Evolutionary conservation across 2,797 vertebrate genomes (phyloP).

Genomic region (Morelia viridis): DNA sequence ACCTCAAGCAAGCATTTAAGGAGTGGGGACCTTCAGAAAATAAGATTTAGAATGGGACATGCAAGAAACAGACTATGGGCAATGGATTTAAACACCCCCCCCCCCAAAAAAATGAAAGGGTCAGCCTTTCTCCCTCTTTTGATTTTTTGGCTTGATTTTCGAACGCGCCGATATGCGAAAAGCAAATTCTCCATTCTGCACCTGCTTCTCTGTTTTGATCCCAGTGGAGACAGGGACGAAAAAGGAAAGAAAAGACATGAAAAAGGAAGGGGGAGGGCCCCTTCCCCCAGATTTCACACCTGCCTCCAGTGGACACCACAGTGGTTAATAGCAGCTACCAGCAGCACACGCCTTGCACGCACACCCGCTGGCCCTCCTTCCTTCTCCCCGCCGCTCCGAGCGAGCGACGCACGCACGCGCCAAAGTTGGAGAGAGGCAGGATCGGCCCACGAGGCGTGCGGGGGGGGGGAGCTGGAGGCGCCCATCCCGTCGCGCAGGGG

Average conservation of each 20-base stretch:
- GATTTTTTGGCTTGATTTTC: background rate
- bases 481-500: background rate
- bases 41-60: slow-evolving; percentile 65
- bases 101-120: slow-evolving; percentile 50
- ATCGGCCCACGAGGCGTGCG: slow-evolving; percentile 55
- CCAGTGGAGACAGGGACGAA: background rate
- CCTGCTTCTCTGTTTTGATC: background rate
- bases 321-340: slow-evolving; percentile 43
- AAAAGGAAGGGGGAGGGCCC: background rate
- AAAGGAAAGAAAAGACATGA: no score
- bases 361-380: background rate
- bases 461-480: slow-evolving; percentile 19
- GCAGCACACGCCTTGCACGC: background rate
- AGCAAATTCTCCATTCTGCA: background rate
- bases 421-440: slow-evolving; percentile 29
- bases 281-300: background rate
- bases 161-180: background rate
- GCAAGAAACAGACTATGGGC: slow-evolving; percentile 46
- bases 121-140: slow-evolving; percentile 64
- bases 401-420: background rate
- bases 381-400: background rate
- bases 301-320: background rate
- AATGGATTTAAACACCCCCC: background rate
- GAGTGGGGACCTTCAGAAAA: slow-evolving; percentile 42
- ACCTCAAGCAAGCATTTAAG: slow-evolving; percentile 65